Base-by-base conservation (phyloP, 1,140 invertebrate genomes). In the Caenorhabditis remanei region DNA sequence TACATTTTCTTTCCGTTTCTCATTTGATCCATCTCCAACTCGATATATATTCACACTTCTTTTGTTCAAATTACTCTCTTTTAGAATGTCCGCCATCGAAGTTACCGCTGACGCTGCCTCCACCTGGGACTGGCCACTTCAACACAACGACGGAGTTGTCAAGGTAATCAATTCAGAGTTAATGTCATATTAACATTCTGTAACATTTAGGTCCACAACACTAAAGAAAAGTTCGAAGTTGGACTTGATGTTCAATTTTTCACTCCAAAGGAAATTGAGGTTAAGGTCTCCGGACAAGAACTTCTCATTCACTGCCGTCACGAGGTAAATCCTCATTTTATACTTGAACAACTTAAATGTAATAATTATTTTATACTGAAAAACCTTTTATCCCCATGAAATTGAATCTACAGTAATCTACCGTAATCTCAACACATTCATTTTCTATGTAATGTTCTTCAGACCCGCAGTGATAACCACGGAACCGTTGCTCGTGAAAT, bases 291-390 rank as follows among this genome's bases (percentile, higher is more conserved):
- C 40, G 90, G 90, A 21, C 75, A 91, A 16, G 87, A 91, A 21
- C 71, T 92, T 40, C 85, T 92, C 24, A 90, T 92, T 61, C 85
- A 92, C 84, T 92, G 91, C 88, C 88, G 88, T 56, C 91, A 92
- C 85, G 91, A 92, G 63, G 86, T 84, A 46, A 46, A 32, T 53
- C 16, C 2, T 14, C 9, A 53, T 11, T 53, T 53, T 53, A 16
- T 53, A 32, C 16, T 53, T 8, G 16, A 14, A 11, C 11, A 8
- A 53, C 50, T 53, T 11, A 14, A 14, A 3, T 8, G 50, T 3
- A 53, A 53, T 14, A 14, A 53, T 16, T 14, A 53, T 14, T 53
- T 53, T 53, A 14, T 11, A 16, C 9, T 53, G 11, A 9, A 3
- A 53, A 53, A 16, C 50, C 50, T 53, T 5, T 53, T 5, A 11